These are phyloP conservation scores for Scortum barcoo DNA, from an alignment of 2,113 vertebrate genomes.

Conservation along the genomic window DNA sequence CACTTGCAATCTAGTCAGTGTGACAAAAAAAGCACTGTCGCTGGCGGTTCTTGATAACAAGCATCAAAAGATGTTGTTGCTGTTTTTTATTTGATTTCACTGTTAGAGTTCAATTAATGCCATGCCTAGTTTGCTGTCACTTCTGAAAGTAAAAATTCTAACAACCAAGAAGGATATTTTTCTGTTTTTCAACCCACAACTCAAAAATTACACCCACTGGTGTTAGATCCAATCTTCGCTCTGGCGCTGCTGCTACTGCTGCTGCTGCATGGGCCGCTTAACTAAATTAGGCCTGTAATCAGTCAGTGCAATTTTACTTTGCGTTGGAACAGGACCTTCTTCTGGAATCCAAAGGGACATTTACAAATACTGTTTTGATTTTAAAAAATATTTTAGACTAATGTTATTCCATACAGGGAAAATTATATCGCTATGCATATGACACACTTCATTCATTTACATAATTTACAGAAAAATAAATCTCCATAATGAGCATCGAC, in stretches of 20 bases:
- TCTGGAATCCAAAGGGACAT: not conserved
- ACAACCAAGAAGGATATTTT: not conserved
- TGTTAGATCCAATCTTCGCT: not conserved
- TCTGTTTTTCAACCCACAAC: not conserved
- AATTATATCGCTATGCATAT: not conserved
- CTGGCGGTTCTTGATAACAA: not conserved
- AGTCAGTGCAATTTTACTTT: not conserved
- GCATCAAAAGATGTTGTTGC: not conserved
- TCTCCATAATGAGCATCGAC: not conserved
- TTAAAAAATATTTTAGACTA: not conserved
- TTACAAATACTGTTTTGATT: not conserved
- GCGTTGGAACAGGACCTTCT: not conserved
- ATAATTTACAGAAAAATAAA: not conserved
- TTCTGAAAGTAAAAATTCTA: not conserved
- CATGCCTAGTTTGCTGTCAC: not conserved
- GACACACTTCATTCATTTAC: not conserved
- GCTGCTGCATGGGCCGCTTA: not conserved
- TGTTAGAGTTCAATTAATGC: conserved; percentile 14
- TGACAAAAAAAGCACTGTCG: not conserved
- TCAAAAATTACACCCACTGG: not conserved
- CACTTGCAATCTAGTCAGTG: not conserved
- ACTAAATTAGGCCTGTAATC: not conserved
- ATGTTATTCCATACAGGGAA: not conserved
- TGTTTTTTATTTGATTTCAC: conserved; percentile 4
- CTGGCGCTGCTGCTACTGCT: not conserved